Base-by-base conservation (phyloP, 2,888 invertebrate species). In the Andrena fulva region DNA sequence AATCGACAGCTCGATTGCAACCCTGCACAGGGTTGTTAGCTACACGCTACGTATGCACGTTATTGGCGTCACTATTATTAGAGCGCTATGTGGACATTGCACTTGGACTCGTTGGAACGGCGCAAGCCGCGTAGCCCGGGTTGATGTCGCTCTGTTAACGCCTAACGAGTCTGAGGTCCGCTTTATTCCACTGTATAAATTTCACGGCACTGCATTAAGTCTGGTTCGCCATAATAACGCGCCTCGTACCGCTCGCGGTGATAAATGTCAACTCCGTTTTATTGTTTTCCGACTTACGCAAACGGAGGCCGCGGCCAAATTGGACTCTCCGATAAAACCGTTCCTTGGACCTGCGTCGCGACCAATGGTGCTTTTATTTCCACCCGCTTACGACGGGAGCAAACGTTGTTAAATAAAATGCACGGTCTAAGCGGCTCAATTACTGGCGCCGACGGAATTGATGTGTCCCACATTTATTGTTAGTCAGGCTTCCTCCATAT, bases 81-180 rank as follows among this genome's bases (percentile, higher is more conserved):
- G 76, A 68, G 33, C 71, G 52, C 76, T 60, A 76, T 64, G 71
- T 80, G 68, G 68, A 75, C 67, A 68, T 62, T 71, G 82, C 62
- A 71, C 80, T 80, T 76, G 75, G 71, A 56, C 56, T 59, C 42
- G 64, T 62, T 68, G 68, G 24, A 72, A 62, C 48, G 56, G 10
- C n/a, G 42, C 35, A 4, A 50, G 31, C 2, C 54, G 31, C 48
- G n/a, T 60, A 67, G 67, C 56, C 67, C 64, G 42, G 48, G 72
- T 80, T 82, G 76, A 80, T 76, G 80, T 68, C 56, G 82, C 62
- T 80, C 76, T 80, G 72, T 82, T 82, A 80, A 74, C 75, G 68
- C 42, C 80, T 64, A 67, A 75, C 75, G 82, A 56, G 27, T 76
- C 71, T 52, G 60, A 75, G 71, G 56, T 75, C 71, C 73, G 56